Evolutionary conservation across 1,140 invertebrate species (phyloP), one percentile per base, ranked within the genome.

Genomic region (Eumaeus atala): DNA sequence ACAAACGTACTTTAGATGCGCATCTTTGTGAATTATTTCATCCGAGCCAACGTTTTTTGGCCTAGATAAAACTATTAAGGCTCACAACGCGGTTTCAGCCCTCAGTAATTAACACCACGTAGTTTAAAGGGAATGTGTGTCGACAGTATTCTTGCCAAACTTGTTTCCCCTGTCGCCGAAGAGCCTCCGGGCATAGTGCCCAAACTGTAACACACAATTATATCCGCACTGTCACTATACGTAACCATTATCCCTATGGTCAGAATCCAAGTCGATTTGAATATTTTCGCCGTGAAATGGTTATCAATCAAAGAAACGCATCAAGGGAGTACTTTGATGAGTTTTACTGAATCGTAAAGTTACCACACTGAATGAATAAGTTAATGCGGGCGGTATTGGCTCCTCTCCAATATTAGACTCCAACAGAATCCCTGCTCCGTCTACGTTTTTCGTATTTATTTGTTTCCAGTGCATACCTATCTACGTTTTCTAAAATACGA

Each of bases 341-440:
- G 62, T 74, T 74, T 66, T 71, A 72, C 58, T 54, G 62, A 68
- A 62, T 76, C 68, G 68, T 80, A 77, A 77, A 76, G 57, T 64
- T 60, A 59, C 57, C 62, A 47, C 52, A 60, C 48, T 36, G 48
- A 59, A 59, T 61, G 61, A 67, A 74, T 73, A 62, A 72, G 64
- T 66, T 54, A 63, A 57, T 63, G 51, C 61, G 56, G 56, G 59
- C 58, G 49, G 36, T 52, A 52, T 74, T 81, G 77, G 77, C 72
- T 40, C 18, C 16, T 14, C 34, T 73, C 75, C 77, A 81, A 73
- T 56, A 61, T 35, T 48, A 65, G 40, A 44, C 40, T 40, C 17
- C 9, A 16, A 3, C 14, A 16, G 14, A 16, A 6, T 9, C 0
- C 4, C 16, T 44, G 12, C 17, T 44, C 16, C 40, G 12, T 16